phyloP scores from a whole-genome alignment of 2,797 vertebrate genomes.

The Muscicapa striata region DNA sequence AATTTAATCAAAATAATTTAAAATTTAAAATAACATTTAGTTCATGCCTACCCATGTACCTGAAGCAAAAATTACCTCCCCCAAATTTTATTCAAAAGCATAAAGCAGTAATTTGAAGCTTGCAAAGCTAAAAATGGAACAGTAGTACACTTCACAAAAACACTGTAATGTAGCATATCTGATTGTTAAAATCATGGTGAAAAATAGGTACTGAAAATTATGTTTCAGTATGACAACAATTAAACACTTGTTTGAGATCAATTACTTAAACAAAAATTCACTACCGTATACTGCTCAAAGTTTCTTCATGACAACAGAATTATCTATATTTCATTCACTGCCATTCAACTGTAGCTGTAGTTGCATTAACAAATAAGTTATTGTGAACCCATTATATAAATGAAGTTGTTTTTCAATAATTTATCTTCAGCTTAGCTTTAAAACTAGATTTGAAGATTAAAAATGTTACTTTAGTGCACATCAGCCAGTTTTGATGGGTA shows the following conservation, averaged over 20 bases:
- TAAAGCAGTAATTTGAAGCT: background rate
- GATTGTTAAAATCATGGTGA: background rate
- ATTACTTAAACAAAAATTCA: background rate
- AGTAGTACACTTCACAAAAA: background rate
- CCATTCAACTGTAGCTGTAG: background rate
- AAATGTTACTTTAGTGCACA: slow-evolving; percentile 79
- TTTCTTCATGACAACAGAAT: background rate
- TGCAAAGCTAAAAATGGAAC: background rate
- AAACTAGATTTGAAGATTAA: slow-evolving; percentile 74
- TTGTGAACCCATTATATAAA: slow-evolving; percentile 23
- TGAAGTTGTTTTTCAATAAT: slow-evolving; percentile 40
- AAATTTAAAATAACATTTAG: background rate
- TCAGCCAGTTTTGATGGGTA: slow-evolving; percentile 84
- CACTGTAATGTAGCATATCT: background rate
- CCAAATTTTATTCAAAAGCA: background rate
- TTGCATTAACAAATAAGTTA: background rate
- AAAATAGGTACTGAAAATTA: background rate
- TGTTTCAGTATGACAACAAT: background rate
- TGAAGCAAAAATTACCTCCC: slow-evolving; percentile 12
- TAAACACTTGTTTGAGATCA: background rate
- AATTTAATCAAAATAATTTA: slow-evolving; percentile 38
- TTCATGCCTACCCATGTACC: background rate
- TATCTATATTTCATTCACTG: background rate
- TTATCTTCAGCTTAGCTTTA: slow-evolving; percentile 20
- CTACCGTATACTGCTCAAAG: background rate